Conservation (phyloP, 1,140 invertebrate genomes). For the Drosophila burlai region DNA sequence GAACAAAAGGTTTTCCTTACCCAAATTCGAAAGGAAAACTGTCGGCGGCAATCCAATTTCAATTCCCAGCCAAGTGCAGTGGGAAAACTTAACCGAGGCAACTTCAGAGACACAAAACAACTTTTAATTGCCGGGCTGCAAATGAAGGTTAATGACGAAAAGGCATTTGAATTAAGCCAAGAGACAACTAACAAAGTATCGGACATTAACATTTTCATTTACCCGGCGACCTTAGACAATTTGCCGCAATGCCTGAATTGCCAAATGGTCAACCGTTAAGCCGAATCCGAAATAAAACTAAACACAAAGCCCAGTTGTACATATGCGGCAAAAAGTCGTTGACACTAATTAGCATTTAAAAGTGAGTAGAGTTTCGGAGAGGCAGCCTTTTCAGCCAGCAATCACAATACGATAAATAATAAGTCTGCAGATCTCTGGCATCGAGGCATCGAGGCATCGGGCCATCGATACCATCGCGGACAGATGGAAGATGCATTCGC, state of each 20-base stretch:
- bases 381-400: constrained; percentile 53
- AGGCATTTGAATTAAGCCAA: constrained; percentile 24
- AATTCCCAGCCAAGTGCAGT: constrained; percentile 15
- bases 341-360: constrained; percentile 80
- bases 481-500: constrained; percentile 54
- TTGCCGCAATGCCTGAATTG: constrained; percentile 42
- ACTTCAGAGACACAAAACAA: constrained; percentile 3
- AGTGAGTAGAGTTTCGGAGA: constrained; percentile 38
- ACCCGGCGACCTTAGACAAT: constrained; percentile 45
- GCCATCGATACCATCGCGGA: constrained; percentile 51
- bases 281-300: constrained; percentile 22
- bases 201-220: constrained; percentile 53
- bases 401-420: constrained; percentile 67
- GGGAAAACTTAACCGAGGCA: constrained; percentile 26
- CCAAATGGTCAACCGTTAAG: constrained; percentile 59
- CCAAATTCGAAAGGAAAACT: constrained; percentile 1
- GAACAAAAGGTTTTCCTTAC: background rate
- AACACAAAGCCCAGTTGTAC: constrained; percentile 7
- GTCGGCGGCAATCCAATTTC: constrained; percentile 13
- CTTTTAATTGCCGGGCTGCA: constrained; percentile 40
- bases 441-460: constrained; percentile 42
- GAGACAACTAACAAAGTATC: constrained; percentile 15
- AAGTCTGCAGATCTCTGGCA: constrained; percentile 53
- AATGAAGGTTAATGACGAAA: constrained; percentile 56
- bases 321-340: constrained; percentile 57